Percentiles rank a stretch among this genome's conserved stretches.
Conservation (phyloP, 2,113 vertebrate species). For the Artemisiospiza belli region DNA sequence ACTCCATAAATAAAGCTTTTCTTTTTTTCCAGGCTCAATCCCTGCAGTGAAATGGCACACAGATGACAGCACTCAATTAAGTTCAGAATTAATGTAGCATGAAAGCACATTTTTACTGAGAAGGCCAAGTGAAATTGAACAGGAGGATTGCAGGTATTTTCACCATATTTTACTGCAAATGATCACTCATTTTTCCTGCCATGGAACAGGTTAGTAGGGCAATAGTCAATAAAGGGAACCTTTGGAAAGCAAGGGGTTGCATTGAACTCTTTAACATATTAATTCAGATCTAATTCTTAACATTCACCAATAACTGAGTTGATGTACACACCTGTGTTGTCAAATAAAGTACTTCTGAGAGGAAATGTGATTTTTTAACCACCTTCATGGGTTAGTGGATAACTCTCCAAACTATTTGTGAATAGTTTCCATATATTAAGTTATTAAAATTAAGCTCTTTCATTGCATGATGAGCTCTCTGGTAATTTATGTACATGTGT, state of each 20-base stretch:
- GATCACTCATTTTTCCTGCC: constrained; percentile 33
- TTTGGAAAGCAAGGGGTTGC: not conserved
- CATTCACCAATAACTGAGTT: not conserved
- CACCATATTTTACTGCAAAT: constrained; percentile 25
- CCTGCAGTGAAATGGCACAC: constrained; percentile 28
- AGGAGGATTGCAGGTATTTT: constrained; percentile 29
- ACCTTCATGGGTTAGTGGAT: not conserved
- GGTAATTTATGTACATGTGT: not conserved
- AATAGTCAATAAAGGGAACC: not conserved
- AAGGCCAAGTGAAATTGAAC: constrained; percentile 37
- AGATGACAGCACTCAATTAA: constrained; percentile 64
- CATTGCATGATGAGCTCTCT: not conserved
- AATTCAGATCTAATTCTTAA: not conserved
- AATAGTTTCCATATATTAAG: not conserved
- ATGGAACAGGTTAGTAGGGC: not conserved
- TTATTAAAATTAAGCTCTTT: not conserved
- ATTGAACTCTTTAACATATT: not conserved
- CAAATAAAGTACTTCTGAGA: not conserved
- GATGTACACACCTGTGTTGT: not conserved
- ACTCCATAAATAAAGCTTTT: not conserved
- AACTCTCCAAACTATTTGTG: not conserved
- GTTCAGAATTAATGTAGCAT: constrained; percentile 61
- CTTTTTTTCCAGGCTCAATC: not conserved
- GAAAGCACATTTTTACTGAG: not conserved
- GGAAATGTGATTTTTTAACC: not conserved